Percentiles rank a stretch among this genome's conserved stretches.
These are phyloP conservation scores for Thumatha senex DNA, from an alignment of 2,888 invertebrate genomes.

Conservation along the genomic window DNA sequence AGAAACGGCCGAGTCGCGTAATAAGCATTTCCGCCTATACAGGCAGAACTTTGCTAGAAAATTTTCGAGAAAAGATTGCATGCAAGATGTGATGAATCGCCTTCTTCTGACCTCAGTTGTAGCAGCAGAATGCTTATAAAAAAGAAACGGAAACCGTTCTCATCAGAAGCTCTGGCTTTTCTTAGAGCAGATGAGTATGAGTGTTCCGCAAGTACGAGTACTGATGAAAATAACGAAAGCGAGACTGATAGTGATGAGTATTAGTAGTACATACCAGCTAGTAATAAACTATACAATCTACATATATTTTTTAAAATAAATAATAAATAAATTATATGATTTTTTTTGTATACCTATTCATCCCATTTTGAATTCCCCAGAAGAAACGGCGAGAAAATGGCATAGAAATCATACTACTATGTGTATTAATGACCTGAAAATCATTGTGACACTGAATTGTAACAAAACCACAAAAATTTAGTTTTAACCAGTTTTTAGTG, in stretches of 20 bases:
- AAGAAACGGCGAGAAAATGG: neutral
- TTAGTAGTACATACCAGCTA: neutral
- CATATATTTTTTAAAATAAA: neutral
- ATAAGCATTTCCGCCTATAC: conserved; percentile 36
- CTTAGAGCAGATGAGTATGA: neutral
- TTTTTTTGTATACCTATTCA: neutral
- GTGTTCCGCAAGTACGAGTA: neutral
- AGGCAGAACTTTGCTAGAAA: conserved; percentile 13
- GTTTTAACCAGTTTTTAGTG: neutral
- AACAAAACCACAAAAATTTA: neutral
- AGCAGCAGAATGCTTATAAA: neutral
- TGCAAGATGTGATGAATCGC: neutral
- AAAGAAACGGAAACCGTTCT: neutral
- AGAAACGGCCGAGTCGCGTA: conserved; percentile 36
- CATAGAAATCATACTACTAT: neutral
- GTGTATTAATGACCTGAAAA: neutral
- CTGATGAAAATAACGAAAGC: neutral
- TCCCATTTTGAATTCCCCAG: neutral
- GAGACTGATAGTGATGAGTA: neutral
- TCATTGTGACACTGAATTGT: neutral
- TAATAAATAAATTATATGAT: neutral
- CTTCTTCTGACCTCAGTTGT: neutral
- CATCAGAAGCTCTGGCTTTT: neutral
- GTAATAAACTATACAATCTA: neutral
- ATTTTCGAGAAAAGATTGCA: neutral